A percentile compares a stretch with the other conserved stretches of the same genome.
Evolutionary conservation across 2,113 vertebrate species (phyloP).

Genomic region (Stictonetta naevosa): DNA sequence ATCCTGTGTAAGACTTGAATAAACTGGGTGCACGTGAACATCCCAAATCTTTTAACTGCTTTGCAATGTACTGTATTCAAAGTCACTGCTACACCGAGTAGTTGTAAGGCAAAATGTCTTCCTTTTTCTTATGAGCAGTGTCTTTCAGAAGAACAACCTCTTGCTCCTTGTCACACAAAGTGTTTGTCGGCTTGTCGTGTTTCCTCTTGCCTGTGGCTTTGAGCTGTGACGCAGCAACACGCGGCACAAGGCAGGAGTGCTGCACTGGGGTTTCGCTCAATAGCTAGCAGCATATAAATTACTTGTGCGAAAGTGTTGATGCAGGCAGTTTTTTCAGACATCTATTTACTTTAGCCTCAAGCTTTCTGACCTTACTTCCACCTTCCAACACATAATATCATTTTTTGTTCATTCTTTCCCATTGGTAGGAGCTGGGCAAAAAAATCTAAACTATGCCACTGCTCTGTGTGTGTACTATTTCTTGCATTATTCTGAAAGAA

Average conservation of each 20-base stretch:
- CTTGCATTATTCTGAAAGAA: neutral
- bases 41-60: neutral
- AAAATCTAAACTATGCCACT: neutral
- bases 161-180: neutral
- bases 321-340: neutral
- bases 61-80: neutral
- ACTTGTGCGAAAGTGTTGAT: neutral
- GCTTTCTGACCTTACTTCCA: neutral
- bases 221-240: neutral
- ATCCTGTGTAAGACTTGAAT: accelerated
- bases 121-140: neutral
- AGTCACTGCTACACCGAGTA: neutral
- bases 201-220: neutral
- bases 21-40: accelerated
- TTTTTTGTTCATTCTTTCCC: neutral
- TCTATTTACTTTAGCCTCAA: neutral
- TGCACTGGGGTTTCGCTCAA: neutral
- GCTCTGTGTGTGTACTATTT: neutral
- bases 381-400: neutral
- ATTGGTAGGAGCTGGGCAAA: neutral
- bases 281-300: too few relatives aligned
- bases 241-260: neutral
- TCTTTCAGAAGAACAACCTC: neutral
- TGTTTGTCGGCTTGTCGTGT: neutral
- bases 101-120: neutral